A percentile compares a stretch with the other conserved stretches of the same genome.
Conservation (phyloP, 2,113 vertebrate species). For the Strix aluco region DNA sequence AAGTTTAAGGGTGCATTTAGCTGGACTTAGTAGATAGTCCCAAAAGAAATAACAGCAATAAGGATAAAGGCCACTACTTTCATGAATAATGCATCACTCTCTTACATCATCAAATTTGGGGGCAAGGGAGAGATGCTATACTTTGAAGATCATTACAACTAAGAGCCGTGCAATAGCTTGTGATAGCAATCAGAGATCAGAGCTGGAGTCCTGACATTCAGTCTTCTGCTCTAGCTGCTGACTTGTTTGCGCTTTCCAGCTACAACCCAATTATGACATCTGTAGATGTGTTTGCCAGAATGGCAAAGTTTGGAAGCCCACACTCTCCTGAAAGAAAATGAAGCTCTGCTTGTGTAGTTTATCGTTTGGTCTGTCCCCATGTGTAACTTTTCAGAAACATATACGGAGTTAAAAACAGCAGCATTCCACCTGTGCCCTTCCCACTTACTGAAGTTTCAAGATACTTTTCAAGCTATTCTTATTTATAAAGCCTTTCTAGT, state of each 20-base stretch:
- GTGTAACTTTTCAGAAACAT: background rate
- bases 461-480: background rate
- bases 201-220: background rate
- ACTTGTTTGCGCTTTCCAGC: background rate
- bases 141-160: background rate
- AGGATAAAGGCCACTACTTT: background rate
- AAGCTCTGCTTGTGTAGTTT: background rate
- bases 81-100: background rate
- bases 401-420: background rate
- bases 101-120: background rate
- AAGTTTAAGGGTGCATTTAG: background rate
- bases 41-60: background rate
- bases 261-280: background rate
- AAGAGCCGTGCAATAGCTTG: background rate
- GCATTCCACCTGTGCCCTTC: background rate
- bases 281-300: background rate
- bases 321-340: background rate
- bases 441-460: background rate
- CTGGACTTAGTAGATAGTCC: background rate
- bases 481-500: background rate
- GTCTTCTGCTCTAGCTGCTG: background rate
- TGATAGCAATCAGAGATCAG: background rate
- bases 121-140: background rate
- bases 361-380: background rate
- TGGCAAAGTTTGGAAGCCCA: background rate